Percentiles rank a stretch among this genome's conserved stretches.
These are phyloP conservation scores for Anoplius nigerrimus DNA, from an alignment of 2,888 invertebrate genomes.

Conservation along the genomic window DNA sequence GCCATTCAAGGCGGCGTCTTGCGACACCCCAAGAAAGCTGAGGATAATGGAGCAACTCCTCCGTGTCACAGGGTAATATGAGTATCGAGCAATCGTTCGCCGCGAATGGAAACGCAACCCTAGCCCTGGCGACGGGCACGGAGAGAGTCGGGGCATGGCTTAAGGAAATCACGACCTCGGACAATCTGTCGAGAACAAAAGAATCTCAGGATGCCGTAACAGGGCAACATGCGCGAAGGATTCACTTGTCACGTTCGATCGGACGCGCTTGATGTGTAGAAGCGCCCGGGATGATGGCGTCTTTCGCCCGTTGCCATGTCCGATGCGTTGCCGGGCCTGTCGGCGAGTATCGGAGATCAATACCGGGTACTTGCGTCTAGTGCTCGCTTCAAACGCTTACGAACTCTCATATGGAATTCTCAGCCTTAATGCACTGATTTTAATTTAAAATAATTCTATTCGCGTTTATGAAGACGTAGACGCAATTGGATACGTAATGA, in stretches of 20 bases:
- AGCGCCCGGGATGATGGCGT: too few species aligned
- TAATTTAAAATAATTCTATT: too few species aligned
- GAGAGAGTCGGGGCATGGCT: constrained; percentile 29
- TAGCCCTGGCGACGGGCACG: not conserved
- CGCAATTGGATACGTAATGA: too few species aligned
- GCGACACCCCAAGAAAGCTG: constrained; percentile 68
- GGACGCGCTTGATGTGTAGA: too few species aligned
- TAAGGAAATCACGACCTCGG: constrained; percentile 34
- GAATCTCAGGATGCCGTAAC: constrained; percentile 70
- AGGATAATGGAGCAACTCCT: constrained; percentile 74
- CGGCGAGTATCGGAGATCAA: too few species aligned
- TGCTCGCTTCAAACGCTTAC: too few species aligned
- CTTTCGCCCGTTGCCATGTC: too few species aligned
- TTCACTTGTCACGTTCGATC: constrained; percentile 18
- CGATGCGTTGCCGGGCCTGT: too few species aligned
- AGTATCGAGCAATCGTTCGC: constrained; percentile 62
- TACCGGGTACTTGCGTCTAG: too few species aligned
- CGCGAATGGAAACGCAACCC: constrained; percentile 41
- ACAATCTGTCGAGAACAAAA: constrained; percentile 70
- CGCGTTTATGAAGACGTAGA: too few species aligned
- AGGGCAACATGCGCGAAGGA: constrained; percentile 62
- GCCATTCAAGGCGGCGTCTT: constrained; percentile 52
- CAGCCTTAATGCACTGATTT: too few species aligned
- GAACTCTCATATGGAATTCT: too few species aligned
- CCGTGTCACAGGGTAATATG: constrained; percentile 74